These are phyloP conservation scores for Tinamus guttatus DNA, from an alignment of 2,113 vertebrate genomes.

Conservation along the genomic window DNA sequence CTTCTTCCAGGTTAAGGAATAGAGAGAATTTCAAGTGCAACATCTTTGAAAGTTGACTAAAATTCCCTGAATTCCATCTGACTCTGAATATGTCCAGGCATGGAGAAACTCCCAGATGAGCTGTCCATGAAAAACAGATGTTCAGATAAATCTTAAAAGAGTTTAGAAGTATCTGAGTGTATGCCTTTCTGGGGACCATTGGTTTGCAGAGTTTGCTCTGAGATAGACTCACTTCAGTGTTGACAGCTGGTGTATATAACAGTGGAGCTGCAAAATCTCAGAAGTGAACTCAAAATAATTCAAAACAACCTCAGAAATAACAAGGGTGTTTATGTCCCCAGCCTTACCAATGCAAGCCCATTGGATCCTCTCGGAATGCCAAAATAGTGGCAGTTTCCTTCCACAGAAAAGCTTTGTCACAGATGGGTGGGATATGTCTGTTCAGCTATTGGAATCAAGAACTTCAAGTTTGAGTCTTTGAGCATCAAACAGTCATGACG, in stretches of 20 bases:
- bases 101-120: not conserved
- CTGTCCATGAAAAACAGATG: not conserved
- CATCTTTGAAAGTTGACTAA: not conserved
- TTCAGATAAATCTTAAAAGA: not conserved
- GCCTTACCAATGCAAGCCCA: not conserved
- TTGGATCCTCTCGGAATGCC: fast-evolving
- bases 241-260: not conserved
- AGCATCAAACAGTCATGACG: fast-evolving
- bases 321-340: fast-evolving
- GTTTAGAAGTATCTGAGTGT: not conserved
- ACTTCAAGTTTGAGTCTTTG: not conserved
- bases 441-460: not conserved
- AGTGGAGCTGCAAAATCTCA: not conserved
- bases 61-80: not conserved
- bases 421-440: not conserved
- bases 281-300: not conserved
- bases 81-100: not conserved
- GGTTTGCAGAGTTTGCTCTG: not conserved
- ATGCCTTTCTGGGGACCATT: not conserved
- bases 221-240: not conserved
- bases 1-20: not conserved
- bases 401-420: not conserved
- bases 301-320: not conserved
- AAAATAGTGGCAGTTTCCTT: not conserved
- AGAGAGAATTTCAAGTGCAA: not conserved